phyloP scores from a whole-genome alignment of 2,888 invertebrate genomes.

The Phortica magna region DNA sequence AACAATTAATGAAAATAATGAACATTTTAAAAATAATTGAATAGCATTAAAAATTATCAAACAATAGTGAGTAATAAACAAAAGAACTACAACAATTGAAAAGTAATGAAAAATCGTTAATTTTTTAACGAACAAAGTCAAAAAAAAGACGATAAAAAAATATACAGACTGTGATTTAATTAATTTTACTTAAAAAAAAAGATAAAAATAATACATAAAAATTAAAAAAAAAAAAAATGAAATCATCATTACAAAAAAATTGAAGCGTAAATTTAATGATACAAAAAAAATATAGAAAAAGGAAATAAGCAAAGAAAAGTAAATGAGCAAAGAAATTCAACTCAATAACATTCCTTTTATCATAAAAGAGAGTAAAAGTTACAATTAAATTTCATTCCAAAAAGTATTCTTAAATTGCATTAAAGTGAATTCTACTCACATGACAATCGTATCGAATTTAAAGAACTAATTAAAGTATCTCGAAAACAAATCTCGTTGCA shows the following conservation, averaged over 20 bases:
- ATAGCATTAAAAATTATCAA: neutral
- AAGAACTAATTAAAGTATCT: too few relatives aligned
- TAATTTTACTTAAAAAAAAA: slow-evolving; percentile 29
- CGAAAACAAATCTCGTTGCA: too few relatives aligned
- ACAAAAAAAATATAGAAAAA: too few relatives aligned
- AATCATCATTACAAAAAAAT: too few relatives aligned
- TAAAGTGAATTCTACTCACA: too few relatives aligned
- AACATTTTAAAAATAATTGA: slow-evolving; percentile 1
- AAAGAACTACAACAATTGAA: neutral
- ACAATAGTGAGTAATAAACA: too few relatives aligned
- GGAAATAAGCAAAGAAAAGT: neutral
- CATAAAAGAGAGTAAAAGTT: too few relatives aligned
- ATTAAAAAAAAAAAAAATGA: too few relatives aligned
- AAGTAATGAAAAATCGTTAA: neutral
- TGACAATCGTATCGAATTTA: too few relatives aligned
- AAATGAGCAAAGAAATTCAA: neutral
- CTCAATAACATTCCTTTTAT: neutral
- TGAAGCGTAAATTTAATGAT: too few relatives aligned
- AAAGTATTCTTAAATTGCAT: too few relatives aligned
- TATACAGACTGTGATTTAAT: slow-evolving; percentile 1
- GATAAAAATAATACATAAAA: neutral
- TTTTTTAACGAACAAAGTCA: neutral
- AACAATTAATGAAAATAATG: neutral
- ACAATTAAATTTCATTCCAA: too few relatives aligned
- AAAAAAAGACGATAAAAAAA: neutral